Evolutionary conservation across 2,113 vertebrate species (phyloP).

Genomic region (Crotalus horridus): DNA sequence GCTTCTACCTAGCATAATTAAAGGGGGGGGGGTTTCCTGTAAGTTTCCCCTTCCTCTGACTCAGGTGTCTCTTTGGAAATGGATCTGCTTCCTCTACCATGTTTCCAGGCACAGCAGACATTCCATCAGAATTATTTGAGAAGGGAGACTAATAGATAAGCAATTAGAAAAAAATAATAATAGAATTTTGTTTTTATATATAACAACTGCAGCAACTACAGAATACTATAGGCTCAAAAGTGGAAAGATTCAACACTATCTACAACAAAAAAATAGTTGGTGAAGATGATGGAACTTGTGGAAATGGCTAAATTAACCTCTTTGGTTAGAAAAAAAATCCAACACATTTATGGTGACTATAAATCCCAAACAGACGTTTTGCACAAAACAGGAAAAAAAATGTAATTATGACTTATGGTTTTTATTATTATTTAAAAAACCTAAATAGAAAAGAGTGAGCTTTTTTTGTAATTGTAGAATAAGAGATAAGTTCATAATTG

Average conservation of each 20-base stretch:
- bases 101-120: background rate
- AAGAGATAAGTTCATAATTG: background rate
- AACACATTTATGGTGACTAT: background rate
- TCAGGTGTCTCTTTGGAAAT: background rate
- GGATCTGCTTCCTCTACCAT: background rate
- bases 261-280: background rate
- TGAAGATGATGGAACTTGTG: background rate
- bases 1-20: background rate
- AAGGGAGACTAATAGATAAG: background rate
- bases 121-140: background rate
- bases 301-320: background rate
- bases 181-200: background rate
- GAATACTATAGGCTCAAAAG: background rate
- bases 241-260: background rate
- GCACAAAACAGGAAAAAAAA: background rate
- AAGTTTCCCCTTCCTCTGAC: background rate
- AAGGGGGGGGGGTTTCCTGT: background rate
- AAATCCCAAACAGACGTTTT: background rate
- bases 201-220: background rate
- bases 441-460: background rate
- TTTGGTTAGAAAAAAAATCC: background rate
- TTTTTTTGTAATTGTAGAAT: background rate
- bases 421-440: background rate
- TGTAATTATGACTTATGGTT: background rate
- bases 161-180: background rate